Base-by-base conservation (phyloP, 2,797 vertebrate genomes). In the Poliocrania exsul region DNA sequence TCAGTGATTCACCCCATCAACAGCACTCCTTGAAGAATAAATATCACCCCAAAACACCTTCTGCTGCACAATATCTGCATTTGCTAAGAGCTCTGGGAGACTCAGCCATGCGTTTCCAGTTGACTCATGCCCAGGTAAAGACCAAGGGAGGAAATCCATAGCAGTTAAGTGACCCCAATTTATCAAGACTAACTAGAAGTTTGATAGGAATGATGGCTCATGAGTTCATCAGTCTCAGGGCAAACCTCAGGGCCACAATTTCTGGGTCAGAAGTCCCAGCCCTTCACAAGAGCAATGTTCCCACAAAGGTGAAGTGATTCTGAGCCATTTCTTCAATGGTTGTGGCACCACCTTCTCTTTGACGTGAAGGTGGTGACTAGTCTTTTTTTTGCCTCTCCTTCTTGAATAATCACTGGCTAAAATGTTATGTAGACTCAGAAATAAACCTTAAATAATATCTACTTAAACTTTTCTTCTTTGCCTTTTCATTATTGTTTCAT, bases 351-450 rank as follows among this genome's bases (percentile, higher is more conserved):
- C 5, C 24, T 88, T 86, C 28, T 74, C 31, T 84, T 38, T 71
- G 33, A 50, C 28, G 38, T 3, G 2, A 71, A 28, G 13, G 26
- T 65, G 25, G 2, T 0, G 0, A 62, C 25, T 50, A 21, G 19
- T 11, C 10, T 28, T 29, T 64, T 42, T 25, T 28, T 7, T 3
- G 0, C 38, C 38, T 40, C 38, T 40, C 37, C 5, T 31, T 51
- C 65, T 51, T 37, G 37, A 66, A 58, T 49, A 56, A 89, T 64
- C 21, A 46, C 20, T 21, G 35, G 31, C 14, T 80, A 73, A 73
- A 89, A 75, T 5, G 21, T 67, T n/a, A 72, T 31, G 31, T 1
- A 47, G 21, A 26, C 9, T 77, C 24, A 84, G 16, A 69, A 82
- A 64, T 17, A 74, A 81, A 75, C 4, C 14, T 79, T 42, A 50